Conservation (phyloP, 2,888 invertebrate species). For the Drosophila neotestacea region DNA sequence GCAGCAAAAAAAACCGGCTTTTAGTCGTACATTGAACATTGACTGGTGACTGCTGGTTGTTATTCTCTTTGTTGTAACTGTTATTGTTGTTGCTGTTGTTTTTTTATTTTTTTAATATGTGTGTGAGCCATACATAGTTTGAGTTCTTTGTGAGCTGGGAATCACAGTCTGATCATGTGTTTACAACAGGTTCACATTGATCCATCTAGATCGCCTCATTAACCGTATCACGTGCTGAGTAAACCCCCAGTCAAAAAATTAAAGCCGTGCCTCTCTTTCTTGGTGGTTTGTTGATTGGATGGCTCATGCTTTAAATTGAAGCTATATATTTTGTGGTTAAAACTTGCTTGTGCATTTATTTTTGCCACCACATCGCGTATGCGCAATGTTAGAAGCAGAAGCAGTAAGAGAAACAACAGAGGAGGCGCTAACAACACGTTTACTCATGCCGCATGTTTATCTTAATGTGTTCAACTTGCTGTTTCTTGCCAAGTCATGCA, state of each 20-base stretch:
- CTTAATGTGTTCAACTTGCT: constrained; percentile 38
- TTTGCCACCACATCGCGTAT: constrained; percentile 29
- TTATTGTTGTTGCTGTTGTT: background rate
- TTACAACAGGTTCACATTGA: constrained; percentile 57
- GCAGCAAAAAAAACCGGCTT: constrained; percentile 59
- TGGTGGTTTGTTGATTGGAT: constrained; percentile 14
- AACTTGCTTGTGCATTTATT: constrained; percentile 4
- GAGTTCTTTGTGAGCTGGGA: constrained; percentile 52
- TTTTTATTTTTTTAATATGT: background rate
- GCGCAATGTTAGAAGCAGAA: constrained; percentile 34
- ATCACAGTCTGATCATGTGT: constrained; percentile 44
- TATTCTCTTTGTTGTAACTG: constrained; percentile 21
- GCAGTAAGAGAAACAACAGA: background rate
- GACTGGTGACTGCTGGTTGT: constrained; percentile 25
- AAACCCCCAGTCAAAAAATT: constrained; percentile 51
- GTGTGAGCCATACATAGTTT: constrained; percentile 47
- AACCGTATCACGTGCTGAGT: constrained; percentile 66
- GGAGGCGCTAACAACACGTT: constrained; percentile 35
- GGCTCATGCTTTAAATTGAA: constrained; percentile 43
- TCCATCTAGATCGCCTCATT: constrained; percentile 48
- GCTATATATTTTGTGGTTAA: constrained; percentile 32
- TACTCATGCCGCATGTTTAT: constrained; percentile 59
- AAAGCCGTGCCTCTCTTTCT: constrained; percentile 52
- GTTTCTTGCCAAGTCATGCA: constrained; percentile 69
- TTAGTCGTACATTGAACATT: constrained; percentile 27